Base-by-base conservation (phyloP, 2,113 vertebrate species). In the Cisticola juncidis region DNA sequence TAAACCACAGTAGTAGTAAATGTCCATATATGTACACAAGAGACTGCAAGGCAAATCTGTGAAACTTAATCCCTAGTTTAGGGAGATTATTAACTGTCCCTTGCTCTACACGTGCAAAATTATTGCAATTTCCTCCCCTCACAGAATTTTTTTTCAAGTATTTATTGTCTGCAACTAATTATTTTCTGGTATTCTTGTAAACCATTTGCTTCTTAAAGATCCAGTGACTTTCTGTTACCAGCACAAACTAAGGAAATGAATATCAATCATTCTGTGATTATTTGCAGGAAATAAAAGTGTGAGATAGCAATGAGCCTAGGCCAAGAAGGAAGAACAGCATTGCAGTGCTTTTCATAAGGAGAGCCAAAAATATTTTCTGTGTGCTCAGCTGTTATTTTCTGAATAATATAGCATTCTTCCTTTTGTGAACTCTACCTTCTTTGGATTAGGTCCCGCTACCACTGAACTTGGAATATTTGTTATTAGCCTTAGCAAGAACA, bases 271-370 rank as follows among this genome's bases (percentile, higher is more conserved):
- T 90, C 38, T 10, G 72, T 78, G 86, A 36, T 68, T 71, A 54
- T 57, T 84, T 95, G 87, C 91, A 93, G 94, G 95, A 95, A 96
- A 85, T 69, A 78, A 64, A 94, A 94, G 45, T 7, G 8, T 89
- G 86, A 91, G 86, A 83, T 57, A 92, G 82, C 82, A 89, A 38
- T n/a, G 45, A 38, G 66, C 45, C 35, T 2, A 2, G 42, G 51
- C 81, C 29, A 51, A 89, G 86, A 73, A 89, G 89, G 88, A 95
- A 89, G 91, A 86, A 51, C 78, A 91, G 91, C 93, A 88, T 56
- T 66, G 72, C 4, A 1, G 79, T 74, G 9, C 25, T 62, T 26
- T n/a, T 64, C 44, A 21, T 40, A 88, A 90, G n/a, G 7, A 53
- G 50, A 60, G 66, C 19, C 69, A 79, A 64, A 94, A 88, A 61